These are phyloP conservation scores for Candoia aspera DNA, from an alignment of 2,113 vertebrate species.

Conservation along the genomic window DNA sequence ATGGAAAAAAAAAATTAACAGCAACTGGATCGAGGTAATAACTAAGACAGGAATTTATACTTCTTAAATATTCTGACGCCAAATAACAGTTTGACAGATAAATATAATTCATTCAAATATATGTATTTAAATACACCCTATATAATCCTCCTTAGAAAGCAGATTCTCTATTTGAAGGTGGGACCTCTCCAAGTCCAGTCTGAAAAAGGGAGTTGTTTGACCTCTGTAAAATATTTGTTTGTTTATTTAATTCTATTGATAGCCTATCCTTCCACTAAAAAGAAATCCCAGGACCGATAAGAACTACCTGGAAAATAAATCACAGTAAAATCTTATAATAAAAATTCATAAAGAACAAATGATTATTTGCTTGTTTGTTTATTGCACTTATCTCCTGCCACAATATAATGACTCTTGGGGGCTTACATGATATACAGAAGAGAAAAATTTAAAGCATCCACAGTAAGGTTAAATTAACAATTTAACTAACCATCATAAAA, in stretches of 20 bases:
- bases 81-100: constrained; percentile 56
- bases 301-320: not conserved
- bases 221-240: not conserved
- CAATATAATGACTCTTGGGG: not conserved
- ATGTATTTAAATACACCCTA: not conserved
- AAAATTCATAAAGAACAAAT: not conserved
- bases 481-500: not conserved
- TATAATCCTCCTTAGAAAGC: not conserved
- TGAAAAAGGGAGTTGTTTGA: not conserved
- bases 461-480: not conserved
- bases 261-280: not conserved
- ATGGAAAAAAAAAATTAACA: constrained; percentile 73
- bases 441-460: not conserved
- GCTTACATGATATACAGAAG: not conserved
- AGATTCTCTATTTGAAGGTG: not conserved
- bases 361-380: not conserved
- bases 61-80: not conserved
- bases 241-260: not conserved
- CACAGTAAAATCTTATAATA: not conserved
- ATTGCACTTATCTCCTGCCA: not conserved
- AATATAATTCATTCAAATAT: constrained; percentile 50
- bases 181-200: not conserved
- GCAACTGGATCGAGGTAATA: constrained; percentile 66
- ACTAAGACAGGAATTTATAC: constrained; percentile 58
- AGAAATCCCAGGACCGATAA: not conserved